Evolutionary conservation across 1,140 invertebrate genomes (phyloP).

Genomic region (Ephestia elutella): DNA sequence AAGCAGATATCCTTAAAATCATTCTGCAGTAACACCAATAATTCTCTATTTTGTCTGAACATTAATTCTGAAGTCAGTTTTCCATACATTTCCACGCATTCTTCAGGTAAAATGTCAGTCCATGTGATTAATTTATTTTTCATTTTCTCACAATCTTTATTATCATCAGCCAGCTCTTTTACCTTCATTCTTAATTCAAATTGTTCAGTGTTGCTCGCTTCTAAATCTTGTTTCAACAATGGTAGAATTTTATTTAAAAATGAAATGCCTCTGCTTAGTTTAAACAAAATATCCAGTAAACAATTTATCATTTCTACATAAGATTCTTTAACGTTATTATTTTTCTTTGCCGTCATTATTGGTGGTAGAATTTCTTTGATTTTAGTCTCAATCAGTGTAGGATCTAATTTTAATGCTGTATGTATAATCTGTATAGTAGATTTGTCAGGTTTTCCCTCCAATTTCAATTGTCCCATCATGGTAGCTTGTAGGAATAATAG

Average conservation of each 20-base stretch:
- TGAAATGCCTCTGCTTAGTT: constrained; percentile 51
- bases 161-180: constrained; percentile 27
- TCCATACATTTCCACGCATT: constrained; percentile 53
- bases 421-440: constrained; percentile 51
- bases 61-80: constrained; percentile 54
- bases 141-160: constrained; percentile 35
- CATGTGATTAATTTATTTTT: constrained; percentile 48
- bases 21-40: constrained; percentile 49
- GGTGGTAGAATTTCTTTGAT: constrained; percentile 44
- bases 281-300: constrained; percentile 54
- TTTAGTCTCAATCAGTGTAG: constrained; percentile 52
- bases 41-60: constrained; percentile 61
- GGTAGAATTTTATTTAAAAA: constrained; percentile 57
- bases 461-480: constrained; percentile 53
- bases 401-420: constrained; percentile 52
- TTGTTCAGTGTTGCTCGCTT: constrained; percentile 50
- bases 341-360: constrained; percentile 56
- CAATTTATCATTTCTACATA: constrained; percentile 53
- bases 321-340: constrained; percentile 27
- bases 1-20: constrained; percentile 58
- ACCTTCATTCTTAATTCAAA: constrained; percentile 52
- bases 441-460: constrained; percentile 59
- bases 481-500: constrained; percentile 47
- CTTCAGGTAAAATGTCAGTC: constrained; percentile 47
- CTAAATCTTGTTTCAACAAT: constrained; percentile 41